These are phyloP conservation scores for Trematomus loennbergii DNA, from an alignment of 2,113 vertebrate genomes.

Conservation along the genomic window DNA sequence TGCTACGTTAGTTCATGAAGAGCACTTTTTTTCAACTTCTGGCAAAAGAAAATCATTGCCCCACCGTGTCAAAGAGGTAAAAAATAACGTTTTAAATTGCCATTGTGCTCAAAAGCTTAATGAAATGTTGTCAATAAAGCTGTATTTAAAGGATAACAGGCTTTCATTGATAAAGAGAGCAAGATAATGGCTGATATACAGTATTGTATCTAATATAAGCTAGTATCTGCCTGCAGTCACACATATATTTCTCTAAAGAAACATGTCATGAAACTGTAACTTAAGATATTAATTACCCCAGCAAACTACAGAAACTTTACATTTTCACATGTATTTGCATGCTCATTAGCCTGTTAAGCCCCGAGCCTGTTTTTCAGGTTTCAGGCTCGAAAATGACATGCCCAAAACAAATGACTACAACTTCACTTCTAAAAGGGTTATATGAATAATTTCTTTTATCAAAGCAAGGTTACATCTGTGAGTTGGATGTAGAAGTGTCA, in stretches of 20 bases:
- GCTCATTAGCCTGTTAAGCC: too few species aligned
- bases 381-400: too few species aligned
- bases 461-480: too few species aligned
- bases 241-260: neutral
- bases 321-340: neutral
- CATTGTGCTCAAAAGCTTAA: constrained; percentile 14
- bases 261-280: neutral
- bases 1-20: neutral
- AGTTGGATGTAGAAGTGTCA: too few species aligned
- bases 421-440: too few species aligned
- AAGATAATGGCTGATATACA: neutral
- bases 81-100: neutral
- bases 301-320: neutral
- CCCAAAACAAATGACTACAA: too few species aligned
- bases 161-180: constrained; percentile 7
- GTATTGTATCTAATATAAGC: neutral
- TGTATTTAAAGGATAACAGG: constrained; percentile 7
- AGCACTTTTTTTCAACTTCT: constrained; percentile 24
- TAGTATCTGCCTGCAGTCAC: neutral
- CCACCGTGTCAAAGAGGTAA: neutral
- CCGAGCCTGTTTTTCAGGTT: too few species aligned
- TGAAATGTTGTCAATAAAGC: constrained; percentile 5
- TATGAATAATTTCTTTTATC: too few species aligned
- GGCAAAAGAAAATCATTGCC: neutral
- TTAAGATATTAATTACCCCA: neutral